A percentile compares a stretch with the other conserved stretches of the same genome.
phyloP scores from a whole-genome alignment of 2,888 invertebrate species.

The Flexamia atlantica region DNA sequence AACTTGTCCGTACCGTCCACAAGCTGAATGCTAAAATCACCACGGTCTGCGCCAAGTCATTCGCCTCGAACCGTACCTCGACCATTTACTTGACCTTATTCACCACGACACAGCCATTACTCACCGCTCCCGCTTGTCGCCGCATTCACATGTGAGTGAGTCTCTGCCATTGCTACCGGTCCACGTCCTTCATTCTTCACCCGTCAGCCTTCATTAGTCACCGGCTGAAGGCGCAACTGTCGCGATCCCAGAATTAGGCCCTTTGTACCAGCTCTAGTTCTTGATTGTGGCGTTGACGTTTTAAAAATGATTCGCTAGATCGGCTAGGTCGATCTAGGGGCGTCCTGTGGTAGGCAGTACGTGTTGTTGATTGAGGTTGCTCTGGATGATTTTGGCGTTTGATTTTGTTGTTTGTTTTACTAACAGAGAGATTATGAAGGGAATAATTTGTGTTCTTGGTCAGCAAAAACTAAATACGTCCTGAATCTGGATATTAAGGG shows the following conservation, averaged over 20 bases:
- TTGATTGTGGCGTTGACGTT: slow-evolving; percentile 24
- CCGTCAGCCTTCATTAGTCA: slow-evolving; percentile 5
- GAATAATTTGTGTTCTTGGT: too few relatives aligned
- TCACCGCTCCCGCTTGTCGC: not conserved
- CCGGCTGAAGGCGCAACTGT: not conserved
- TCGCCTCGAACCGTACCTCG: too few relatives aligned
- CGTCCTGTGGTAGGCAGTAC: not conserved
- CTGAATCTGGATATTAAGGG: too few relatives aligned
- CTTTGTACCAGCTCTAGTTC: slow-evolving; percentile 21
- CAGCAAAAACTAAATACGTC: too few relatives aligned
- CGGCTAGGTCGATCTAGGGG: not conserved
- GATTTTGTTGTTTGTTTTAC: too few relatives aligned
- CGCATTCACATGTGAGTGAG: slow-evolving; percentile 18
- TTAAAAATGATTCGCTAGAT: slow-evolving; percentile 27
- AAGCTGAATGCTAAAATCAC: too few relatives aligned
- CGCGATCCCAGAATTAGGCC: not conserved
- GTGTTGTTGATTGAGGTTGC: too few relatives aligned
- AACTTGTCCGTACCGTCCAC: too few relatives aligned
- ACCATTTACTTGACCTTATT: slow-evolving; percentile 15
- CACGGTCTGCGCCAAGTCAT: too few relatives aligned
- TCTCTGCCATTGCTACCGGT: not conserved
- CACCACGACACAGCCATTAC: not conserved
- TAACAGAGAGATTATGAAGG: too few relatives aligned
- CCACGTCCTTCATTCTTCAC: slow-evolving; percentile 43
- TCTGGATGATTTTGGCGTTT: too few relatives aligned